Percentiles rank a stretch among this genome's conserved stretches.
Conservation (phyloP, 1,140 invertebrate species). For the Oedothorax gibbosus region DNA sequence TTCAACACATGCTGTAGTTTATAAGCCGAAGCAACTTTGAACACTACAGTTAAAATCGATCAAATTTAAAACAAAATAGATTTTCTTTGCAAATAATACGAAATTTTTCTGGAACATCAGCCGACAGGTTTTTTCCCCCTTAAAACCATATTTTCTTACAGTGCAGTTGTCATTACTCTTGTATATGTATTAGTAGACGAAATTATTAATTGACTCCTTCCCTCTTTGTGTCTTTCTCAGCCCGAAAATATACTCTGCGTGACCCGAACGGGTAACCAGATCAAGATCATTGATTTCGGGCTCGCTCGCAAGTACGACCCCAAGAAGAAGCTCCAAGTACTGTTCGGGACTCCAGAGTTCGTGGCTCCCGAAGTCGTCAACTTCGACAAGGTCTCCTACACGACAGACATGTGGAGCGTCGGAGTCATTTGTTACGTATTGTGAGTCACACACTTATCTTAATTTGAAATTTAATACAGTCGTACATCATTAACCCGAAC, state of each 20-base stretch:
- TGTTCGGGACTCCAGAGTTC: slow-evolving; percentile 99
- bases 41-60: too few species aligned
- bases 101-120: too few species aligned
- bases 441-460: slow-evolving; percentile 84
- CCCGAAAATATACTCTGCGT: slow-evolving; percentile 98
- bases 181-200: too few species aligned
- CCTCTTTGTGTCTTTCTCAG: slow-evolving; percentile 74
- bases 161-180: too few species aligned
- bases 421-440: slow-evolving; percentile 97
- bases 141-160: too few species aligned
- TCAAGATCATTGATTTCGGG: slow-evolving; percentile 99
- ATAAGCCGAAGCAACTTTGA: too few species aligned
- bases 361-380: slow-evolving; percentile 98
- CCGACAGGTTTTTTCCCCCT: too few species aligned
- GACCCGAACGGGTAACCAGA: slow-evolving; percentile 92
- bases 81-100: too few species aligned
- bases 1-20: too few species aligned
- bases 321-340: slow-evolving; percentile 81
- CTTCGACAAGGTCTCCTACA: slow-evolving; percentile 91
- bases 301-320: slow-evolving; percentile 92
- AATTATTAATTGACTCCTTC: background rate
- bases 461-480: too few species aligned
- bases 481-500: too few species aligned
- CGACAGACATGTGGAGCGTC: slow-evolving; percentile 81
- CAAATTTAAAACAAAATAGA: too few species aligned